A percentile compares a stretch with the other conserved stretches of the same genome.
Conservation (phyloP, 2,888 invertebrate species). For the Trichopoda pennipes region DNA sequence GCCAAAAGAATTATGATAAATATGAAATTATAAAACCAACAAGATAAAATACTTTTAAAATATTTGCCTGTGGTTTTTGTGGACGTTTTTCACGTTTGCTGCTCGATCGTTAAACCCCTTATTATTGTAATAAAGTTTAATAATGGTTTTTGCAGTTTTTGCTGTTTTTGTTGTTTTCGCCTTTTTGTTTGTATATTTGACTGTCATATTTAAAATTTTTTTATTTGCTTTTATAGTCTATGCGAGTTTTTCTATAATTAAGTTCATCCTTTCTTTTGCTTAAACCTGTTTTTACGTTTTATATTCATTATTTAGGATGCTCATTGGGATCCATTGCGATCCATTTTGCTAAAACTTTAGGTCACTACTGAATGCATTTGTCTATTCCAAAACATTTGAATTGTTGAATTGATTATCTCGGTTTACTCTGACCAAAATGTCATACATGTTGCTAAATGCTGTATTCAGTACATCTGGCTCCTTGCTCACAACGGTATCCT, state of each 20-base stretch:
- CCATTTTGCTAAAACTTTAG: too few relatives aligned
- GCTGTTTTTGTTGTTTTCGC: slow-evolving; percentile 7
- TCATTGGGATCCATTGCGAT: too few relatives aligned
- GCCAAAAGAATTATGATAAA: slow-evolving; percentile 67
- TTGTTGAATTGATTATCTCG: too few relatives aligned
- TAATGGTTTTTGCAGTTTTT: slow-evolving; percentile 2
- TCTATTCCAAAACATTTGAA: too few relatives aligned
- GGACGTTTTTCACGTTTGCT: slow-evolving; percentile 32
- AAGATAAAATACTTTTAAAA: slow-evolving; percentile 66
- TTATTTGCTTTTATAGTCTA: slow-evolving; percentile 8
- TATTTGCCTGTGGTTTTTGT: slow-evolving; percentile 65
- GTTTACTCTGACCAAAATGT: too few relatives aligned
- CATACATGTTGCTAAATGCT: too few relatives aligned
- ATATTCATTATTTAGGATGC: too few relatives aligned
- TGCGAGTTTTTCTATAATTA: slow-evolving; percentile 27
- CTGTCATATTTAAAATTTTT: not conserved
- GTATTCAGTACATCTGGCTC: too few relatives aligned
- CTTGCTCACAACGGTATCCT: not conserved
- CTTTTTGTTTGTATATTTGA: slow-evolving; percentile 12
- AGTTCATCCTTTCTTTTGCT: slow-evolving; percentile 21
- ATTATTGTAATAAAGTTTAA: slow-evolving; percentile 21
- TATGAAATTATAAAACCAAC: slow-evolving; percentile 69
- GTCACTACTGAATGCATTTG: too few relatives aligned
- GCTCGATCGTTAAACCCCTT: slow-evolving; percentile 28
- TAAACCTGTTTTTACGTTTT: not conserved